Evolutionary conservation across 2,113 vertebrate genomes (phyloP).

Genomic region (Porphyrio hochstetteri): DNA sequence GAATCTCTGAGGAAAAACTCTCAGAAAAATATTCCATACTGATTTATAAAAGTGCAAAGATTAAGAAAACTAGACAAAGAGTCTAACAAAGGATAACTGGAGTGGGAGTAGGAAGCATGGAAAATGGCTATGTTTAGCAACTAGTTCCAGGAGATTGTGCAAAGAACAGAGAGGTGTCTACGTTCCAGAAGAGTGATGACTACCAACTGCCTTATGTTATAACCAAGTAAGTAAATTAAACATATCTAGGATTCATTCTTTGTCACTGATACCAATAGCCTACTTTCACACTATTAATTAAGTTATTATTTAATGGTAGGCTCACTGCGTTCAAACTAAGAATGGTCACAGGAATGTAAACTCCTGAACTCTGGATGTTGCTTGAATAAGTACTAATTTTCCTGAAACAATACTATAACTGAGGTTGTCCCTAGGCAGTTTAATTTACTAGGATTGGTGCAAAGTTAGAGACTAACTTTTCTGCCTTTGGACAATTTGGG

Average conservation of each 20-base stretch:
- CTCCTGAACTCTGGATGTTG: neutral
- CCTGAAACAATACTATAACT: neutral
- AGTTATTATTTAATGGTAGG: neutral
- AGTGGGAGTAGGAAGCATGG: neutral
- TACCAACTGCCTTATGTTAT: neutral
- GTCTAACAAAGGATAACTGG: neutral
- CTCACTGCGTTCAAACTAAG: neutral
- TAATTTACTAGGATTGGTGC: neutral
- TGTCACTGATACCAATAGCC: neutral
- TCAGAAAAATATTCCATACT: neutral
- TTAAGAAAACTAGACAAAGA: neutral
- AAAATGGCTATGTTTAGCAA: neutral
- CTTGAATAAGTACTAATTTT: neutral
- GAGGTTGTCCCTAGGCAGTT: neutral
- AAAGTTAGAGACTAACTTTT: neutral
- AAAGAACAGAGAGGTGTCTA: neutral
- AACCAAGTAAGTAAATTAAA: neutral
- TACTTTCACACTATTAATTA: neutral
- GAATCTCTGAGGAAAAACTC: neutral
- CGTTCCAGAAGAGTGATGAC: neutral
- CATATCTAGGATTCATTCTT: neutral
- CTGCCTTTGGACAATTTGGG: neutral
- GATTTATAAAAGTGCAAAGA: neutral
- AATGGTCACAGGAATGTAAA: neutral
- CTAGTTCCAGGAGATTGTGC: neutral